phyloP scores from a whole-genome alignment of 2,888 invertebrate species.

The Machimus rusticus region DNA sequence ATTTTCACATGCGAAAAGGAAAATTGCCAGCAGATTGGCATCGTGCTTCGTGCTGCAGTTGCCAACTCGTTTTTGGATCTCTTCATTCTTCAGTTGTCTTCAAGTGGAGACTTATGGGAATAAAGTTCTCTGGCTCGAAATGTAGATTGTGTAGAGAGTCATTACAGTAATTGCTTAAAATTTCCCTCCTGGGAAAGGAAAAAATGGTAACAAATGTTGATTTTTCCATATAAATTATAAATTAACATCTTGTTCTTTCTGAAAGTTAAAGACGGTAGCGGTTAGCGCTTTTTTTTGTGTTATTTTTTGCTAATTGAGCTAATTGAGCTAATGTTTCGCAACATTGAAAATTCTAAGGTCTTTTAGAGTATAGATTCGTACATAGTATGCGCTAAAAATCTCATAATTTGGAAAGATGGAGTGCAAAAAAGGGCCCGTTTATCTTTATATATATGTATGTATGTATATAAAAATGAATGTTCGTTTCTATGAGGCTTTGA shows the following conservation, averaged over 20 bases:
- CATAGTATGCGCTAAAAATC: too few relatives aligned
- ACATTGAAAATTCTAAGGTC: too few relatives aligned
- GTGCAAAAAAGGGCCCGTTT: too few relatives aligned
- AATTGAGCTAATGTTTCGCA: too few relatives aligned
- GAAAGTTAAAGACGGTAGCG: neutral
- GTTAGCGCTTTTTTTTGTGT: neutral
- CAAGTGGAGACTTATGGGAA: neutral
- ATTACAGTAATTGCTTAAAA: neutral
- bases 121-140: neutral
- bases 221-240: neutral
- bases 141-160: neutral
- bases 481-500: too few relatives aligned
- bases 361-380: too few relatives aligned
- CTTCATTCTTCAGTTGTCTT: neutral
- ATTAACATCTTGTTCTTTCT: neutral
- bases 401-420: too few relatives aligned
- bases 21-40: constrained; percentile 5
- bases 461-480: too few relatives aligned
- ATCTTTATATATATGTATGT: too few relatives aligned
- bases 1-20: neutral
- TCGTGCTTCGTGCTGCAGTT: neutral
- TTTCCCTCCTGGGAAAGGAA: neutral
- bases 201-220: neutral
- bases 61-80: neutral
- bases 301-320: neutral